phyloP scores from a whole-genome alignment of 2,113 vertebrate genomes.

The Heliornis fulica region DNA sequence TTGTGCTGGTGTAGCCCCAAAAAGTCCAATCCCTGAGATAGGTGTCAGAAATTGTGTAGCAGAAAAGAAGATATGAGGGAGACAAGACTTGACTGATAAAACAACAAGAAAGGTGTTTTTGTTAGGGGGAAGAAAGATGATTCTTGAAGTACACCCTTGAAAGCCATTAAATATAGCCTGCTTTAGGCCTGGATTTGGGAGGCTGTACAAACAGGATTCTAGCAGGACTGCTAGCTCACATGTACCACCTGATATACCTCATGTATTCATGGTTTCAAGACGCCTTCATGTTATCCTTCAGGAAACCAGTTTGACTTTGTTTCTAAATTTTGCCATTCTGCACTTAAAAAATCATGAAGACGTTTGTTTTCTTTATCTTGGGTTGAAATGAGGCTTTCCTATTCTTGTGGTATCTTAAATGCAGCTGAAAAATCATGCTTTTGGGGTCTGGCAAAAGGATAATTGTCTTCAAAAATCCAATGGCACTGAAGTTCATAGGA shows the following conservation, averaged over 20 bases:
- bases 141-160: background rate
- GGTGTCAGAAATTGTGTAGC: background rate
- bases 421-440: background rate
- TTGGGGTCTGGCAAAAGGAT: background rate
- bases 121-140: background rate
- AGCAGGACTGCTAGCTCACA: background rate
- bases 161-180: background rate
- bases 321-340: background rate
- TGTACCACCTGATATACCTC: background rate
- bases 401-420: background rate
- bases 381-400: background rate
- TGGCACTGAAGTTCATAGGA: background rate
- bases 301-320: background rate
- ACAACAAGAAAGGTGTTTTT: no score
- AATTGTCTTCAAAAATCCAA: background rate
- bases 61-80: background rate
- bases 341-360: background rate
- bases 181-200: background rate
- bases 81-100: background rate
- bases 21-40: background rate
- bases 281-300: background rate
- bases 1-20: background rate
- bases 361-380: background rate
- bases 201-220: background rate
- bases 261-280: background rate